phyloP scores from a whole-genome alignment of 2,113 vertebrate genomes.

The Pachycephala philippinensis region DNA sequence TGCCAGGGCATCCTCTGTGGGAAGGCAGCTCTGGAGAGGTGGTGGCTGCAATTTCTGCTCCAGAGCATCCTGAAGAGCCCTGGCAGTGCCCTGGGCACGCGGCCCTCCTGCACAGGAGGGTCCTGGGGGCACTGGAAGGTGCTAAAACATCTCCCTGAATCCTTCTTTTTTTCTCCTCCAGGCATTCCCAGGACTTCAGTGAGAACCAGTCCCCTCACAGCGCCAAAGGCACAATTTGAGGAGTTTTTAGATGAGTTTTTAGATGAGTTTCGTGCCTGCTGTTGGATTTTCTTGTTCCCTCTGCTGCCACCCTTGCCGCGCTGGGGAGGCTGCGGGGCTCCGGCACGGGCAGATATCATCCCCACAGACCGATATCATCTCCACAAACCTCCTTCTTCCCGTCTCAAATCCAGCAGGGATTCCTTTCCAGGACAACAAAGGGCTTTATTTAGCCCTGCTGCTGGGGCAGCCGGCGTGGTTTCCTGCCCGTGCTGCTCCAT shows the following conservation, averaged over 20 bases:
- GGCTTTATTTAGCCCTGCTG: background rate
- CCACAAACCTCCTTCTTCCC: background rate
- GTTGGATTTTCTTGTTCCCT: accelerated
- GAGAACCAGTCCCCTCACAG: accelerated
- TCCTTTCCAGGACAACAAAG: background rate
- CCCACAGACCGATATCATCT: background rate
- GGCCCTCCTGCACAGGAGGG: background rate
- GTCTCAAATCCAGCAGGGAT: background rate
- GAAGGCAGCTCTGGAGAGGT: background rate
- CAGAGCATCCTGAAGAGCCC: background rate
- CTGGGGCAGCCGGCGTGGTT: background rate
- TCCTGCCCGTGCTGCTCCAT: background rate
- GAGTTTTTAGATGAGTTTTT: background rate
- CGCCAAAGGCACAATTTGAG: accelerated
- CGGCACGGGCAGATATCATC: background rate
- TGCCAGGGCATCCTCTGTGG: background rate
- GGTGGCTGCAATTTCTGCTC: background rate
- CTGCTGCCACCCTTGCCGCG: accelerated
- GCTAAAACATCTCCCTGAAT: accelerated
- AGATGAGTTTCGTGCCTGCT: accelerated
- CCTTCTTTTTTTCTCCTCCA: background rate
- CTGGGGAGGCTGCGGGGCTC: background rate
- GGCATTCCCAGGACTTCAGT: accelerated
- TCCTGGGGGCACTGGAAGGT: background rate
- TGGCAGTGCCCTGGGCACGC: background rate